Percentiles rank a stretch among this genome's conserved stretches.
Conservation (phyloP, 2,113 vertebrate species). For the Daboia siamensis region DNA sequence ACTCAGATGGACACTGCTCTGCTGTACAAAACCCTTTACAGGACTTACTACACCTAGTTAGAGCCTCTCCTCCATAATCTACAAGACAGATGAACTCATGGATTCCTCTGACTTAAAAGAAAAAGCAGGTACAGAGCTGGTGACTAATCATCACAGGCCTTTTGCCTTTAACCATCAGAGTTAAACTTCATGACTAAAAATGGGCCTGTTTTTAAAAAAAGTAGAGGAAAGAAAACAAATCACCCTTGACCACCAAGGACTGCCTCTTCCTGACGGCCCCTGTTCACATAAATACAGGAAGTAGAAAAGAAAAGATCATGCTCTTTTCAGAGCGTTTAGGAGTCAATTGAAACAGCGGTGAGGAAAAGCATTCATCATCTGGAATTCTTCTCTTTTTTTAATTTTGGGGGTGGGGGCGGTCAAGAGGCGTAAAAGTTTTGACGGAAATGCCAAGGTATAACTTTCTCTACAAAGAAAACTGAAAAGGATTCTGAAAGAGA, state of each 20-base stretch:
- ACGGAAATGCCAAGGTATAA: constrained; percentile 52
- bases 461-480: constrained; percentile 42
- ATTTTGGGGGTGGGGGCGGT: too few species aligned
- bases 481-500: constrained; percentile 58
- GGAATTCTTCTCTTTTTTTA: background rate
- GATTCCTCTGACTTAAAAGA: constrained; percentile 11
- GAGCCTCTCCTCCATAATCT: constrained; percentile 34
- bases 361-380: constrained; percentile 11
- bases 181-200: constrained; percentile 50
- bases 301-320: constrained; percentile 66
- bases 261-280: constrained; percentile 85
- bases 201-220: constrained; percentile 39
- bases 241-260: constrained; percentile 77
- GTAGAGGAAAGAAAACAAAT: background rate
- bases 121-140: background rate
- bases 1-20: constrained; percentile 49
- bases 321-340: constrained; percentile 49
- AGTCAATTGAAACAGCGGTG: constrained; percentile 30
- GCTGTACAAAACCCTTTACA: constrained; percentile 54
- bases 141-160: background rate
- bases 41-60: constrained; percentile 44
- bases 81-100: constrained; percentile 27
- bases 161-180: constrained; percentile 28
- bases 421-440: constrained; percentile 49
- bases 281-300: constrained; percentile 78